Base-by-base conservation (phyloP, 2,797 vertebrate genomes). In the Florisuga fusca region DNA sequence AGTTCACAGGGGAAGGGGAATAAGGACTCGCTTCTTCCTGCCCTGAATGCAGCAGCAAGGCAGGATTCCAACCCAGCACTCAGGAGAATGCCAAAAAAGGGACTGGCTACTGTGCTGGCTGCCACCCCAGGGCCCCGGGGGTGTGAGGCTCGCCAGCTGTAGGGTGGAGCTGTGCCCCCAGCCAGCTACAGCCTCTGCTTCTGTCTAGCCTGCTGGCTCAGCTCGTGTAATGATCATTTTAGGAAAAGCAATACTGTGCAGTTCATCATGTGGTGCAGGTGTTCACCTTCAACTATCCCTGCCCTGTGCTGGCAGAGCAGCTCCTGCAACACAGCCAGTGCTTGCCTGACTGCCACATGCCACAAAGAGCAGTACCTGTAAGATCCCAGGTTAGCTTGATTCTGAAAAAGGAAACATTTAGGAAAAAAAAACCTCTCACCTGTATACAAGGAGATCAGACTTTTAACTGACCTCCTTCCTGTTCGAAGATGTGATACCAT, bases 81-180 rank as follows among this genome's bases (percentile, higher is more conserved):
- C 94, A 82, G 93, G 83, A 96, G 83, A 95, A 93, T 94, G 96
- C 95, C 96, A 97, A 89, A 94, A 74, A 96, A 96, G 95, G 95
- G 96, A 96, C 95, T 95, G 95, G 95, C 96, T 97, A 96, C 96
- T 93, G 94, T 96, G 96, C 86, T 96, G 93, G 96, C 96, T 94
- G 94, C 94, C 95, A 96, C 94, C 74, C 54, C 96, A 84, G 88
- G 90, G 95, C 93, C 95, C 94, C 96, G 73, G 89, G 95, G 96
- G 95, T 86, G 84, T 74, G 91, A 93, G 88, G 95, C 96, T 89
- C 85, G 94, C 95, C 95, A 96, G 95, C 94, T 96, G 96, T 58
- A 92, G 95, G 93, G 95, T 94, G 96, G 93, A 95, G 94, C 90
- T 29, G 9, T 96, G 95, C 96, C 95, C 96, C 95, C 84, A 92